phyloP scores from a whole-genome alignment of 2,113 vertebrate genomes.

The Corynorhinus townsendii region DNA sequence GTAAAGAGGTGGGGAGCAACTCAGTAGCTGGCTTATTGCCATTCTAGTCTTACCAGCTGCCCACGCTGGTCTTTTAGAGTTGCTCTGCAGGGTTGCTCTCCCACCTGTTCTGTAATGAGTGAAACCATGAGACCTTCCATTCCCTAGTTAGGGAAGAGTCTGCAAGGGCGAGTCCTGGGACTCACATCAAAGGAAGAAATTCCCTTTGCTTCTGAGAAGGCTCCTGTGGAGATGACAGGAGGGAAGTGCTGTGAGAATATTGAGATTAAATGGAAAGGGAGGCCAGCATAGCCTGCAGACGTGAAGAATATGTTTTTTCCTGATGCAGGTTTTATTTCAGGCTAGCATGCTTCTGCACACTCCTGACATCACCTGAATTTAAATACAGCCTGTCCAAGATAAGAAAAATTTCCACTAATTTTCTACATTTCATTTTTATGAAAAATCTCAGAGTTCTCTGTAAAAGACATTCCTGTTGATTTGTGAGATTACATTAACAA shows the following conservation, averaged over 20 bases:
- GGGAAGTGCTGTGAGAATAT: neutral
- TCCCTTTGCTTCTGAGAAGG: neutral
- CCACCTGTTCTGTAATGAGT: slow-evolving; percentile 56
- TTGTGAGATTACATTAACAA: slow-evolving; percentile 1
- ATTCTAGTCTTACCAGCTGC: slow-evolving; percentile 30
- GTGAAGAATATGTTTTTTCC: neutral
- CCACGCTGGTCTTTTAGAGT: slow-evolving; percentile 27
- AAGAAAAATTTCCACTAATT: neutral
- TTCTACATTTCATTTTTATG: neutral
- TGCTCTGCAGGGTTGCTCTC: neutral
- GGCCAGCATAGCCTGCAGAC: neutral
- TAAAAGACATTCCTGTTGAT: neutral
- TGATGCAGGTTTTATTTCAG: neutral
- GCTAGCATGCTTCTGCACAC: neutral
- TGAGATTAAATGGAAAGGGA: neutral
- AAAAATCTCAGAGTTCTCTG: neutral
- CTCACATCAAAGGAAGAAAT: neutral
- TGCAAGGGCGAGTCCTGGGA: neutral
- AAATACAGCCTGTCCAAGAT: neutral
- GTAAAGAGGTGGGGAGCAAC: neutral
- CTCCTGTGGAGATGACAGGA: neutral
- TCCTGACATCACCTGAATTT: neutral
- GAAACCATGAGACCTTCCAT: neutral
- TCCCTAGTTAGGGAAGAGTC: neutral
- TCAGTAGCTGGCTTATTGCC: neutral